phyloP scores from a whole-genome alignment of 1,140 invertebrate genomes.

The Scaptomyza pallida region DNA sequence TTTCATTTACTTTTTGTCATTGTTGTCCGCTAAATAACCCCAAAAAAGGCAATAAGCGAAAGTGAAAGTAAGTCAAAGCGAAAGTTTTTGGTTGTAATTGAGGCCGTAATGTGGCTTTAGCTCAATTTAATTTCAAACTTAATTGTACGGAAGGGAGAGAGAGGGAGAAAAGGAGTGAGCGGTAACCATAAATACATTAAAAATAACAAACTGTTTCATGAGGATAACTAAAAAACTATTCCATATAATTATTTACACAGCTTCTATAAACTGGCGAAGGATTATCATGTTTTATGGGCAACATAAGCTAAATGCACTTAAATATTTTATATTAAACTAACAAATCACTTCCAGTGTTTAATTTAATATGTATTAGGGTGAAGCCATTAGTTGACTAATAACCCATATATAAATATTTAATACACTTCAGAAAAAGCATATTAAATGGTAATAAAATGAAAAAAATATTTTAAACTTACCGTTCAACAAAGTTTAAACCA shows the following conservation, averaged over 20 bases:
- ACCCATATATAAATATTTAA: too few species aligned
- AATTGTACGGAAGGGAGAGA: slow-evolving; percentile 51
- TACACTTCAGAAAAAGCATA: too few species aligned
- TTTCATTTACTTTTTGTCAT: slow-evolving; percentile 43
- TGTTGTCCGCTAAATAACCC: slow-evolving; percentile 26
- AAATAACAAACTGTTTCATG: background rate
- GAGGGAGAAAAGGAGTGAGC: background rate
- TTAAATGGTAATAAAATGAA: too few species aligned
- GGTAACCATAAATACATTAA: background rate
- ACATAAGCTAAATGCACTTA: too few species aligned
- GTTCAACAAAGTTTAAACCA: slow-evolving; percentile 73
- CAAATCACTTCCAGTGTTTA: too few species aligned
- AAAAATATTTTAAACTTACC: slow-evolving; percentile 71
- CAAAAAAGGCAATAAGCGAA: background rate
- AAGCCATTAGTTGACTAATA: too few species aligned
- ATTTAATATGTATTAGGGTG: too few species aligned
- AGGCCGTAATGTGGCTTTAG: slow-evolving; percentile 56
- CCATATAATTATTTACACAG: too few species aligned
- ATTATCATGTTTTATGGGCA: too few species aligned
- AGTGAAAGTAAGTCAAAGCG: slow-evolving; percentile 25
- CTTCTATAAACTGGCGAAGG: too few species aligned
- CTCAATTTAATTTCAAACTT: slow-evolving; percentile 59
- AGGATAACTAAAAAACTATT: background rate
- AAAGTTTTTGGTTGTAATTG: slow-evolving; percentile 38
- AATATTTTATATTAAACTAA: too few species aligned